Evolutionary conservation across 2,888 invertebrate genomes (phyloP), one percentile per base, ranked within the genome.

Genomic region (Agrypnus murinus): DNA sequence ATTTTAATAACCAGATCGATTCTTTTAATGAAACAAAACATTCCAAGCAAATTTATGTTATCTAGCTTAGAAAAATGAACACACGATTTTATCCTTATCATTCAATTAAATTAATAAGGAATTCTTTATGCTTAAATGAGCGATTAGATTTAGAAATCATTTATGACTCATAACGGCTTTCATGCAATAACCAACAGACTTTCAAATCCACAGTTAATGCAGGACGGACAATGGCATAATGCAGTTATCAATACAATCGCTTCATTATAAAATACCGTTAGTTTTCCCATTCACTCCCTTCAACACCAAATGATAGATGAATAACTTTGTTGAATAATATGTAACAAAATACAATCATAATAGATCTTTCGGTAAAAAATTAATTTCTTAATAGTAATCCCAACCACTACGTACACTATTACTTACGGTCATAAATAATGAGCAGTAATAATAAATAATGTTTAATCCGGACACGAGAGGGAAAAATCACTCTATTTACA

Each of bases 81-180:
- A 25, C 5, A 5, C 5, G 25, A 25, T 25, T 25, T 25, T 25
- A 25, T 25, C 25, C 25, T 25, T 25, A 25, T 25, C 25, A 40
- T 40, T 12, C 10, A 40, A 55, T 55, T 55, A 55, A 55, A n/a
- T 55, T 55, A 55, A 55, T 32, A 25, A 48, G n/a, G 48, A 7
- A 48, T 17, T 48, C 17, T 48, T 48, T 48, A 48, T n/a, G 48
- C 48, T 48, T 25, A 48, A 48, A 48, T 17, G 48, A 48, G 5
- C 57, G 57, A 14, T 57, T 57, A 57, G 10, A 15, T 40, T 58
- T 58, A 58, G 58, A 58, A 58, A 58, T 58, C 34, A 58, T 40
- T 31, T 10, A 57, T 46, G 46, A 46, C 15, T 46, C 46, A 40
- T 57, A 38, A 38, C 40, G 40, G n/a, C 58, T 58, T 48, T 17